These are phyloP conservation scores for Anguilla megastoma DNA, from an alignment of 2,797 vertebrate species.

Conservation along the genomic window DNA sequence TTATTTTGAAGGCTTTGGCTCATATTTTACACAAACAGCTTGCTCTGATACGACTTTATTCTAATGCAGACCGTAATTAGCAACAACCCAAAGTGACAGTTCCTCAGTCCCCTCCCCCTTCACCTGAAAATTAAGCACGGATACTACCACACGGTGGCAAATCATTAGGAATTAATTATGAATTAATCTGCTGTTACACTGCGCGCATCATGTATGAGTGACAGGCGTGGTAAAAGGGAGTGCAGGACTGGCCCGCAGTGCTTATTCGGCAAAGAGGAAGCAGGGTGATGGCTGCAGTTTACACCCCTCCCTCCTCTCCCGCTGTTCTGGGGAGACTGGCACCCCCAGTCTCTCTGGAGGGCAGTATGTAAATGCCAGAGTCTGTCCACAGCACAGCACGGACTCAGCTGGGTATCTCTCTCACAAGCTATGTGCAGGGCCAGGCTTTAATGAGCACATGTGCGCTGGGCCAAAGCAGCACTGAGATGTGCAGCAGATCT, in stretches of 20 bases:
- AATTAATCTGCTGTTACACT: conserved; percentile 15
- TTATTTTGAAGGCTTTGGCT: conserved; percentile 25
- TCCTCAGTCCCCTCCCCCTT: not conserved
- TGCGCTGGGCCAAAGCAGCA: not conserved
- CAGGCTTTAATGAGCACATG: not conserved
- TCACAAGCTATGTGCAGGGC: not conserved
- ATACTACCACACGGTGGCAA: conserved; percentile 24
- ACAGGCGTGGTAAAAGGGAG: not conserved
- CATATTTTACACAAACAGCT: conserved; percentile 24
- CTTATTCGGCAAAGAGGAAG: not conserved
- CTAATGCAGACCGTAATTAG: conserved; percentile 31
- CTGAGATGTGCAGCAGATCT: not conserved
- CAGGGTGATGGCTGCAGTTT: not conserved
- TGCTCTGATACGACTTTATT: conserved; percentile 10
- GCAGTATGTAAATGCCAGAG: not conserved
- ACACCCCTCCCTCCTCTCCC: not conserved
- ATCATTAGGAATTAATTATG: conserved; percentile 12
- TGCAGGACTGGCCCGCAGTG: too few relatives aligned
- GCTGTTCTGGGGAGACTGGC: not conserved
- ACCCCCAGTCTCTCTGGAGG: not conserved
- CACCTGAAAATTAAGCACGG: conserved; percentile 28
- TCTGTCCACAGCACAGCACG: not conserved
- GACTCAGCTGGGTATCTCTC: not conserved
- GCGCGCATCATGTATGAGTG: not conserved
- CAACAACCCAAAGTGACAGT: conserved; percentile 28